These are phyloP conservation scores for Andrena cerasifolii DNA, from an alignment of 1,140 invertebrate species.

Conservation along the genomic window DNA sequence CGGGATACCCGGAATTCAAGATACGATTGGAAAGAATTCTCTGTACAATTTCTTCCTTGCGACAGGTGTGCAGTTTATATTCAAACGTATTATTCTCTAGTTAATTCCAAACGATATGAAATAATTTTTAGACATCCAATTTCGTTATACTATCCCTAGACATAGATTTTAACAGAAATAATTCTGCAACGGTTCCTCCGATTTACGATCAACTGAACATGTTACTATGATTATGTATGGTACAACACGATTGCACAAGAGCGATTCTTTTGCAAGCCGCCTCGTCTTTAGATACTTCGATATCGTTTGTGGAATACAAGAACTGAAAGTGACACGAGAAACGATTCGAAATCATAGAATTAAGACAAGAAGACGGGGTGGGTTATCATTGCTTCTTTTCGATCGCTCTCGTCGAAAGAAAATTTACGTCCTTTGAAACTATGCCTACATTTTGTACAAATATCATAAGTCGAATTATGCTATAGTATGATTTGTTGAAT, in stretches of 20 bases:
- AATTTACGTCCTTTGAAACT: conserved; percentile 42
- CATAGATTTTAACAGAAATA: background rate
- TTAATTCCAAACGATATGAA: conserved; percentile 17
- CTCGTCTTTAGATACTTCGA: no score
- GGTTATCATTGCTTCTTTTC: background rate
- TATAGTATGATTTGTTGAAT: conserved; percentile 29
- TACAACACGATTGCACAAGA: conserved; percentile 8
- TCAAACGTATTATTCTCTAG: conserved; percentile 10
- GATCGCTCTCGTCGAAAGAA: conserved; percentile 18
- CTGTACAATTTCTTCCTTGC: conserved; percentile 34
- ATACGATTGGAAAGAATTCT: conserved; percentile 29
- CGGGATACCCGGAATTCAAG: conserved; percentile 3
- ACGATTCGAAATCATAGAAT: background rate
- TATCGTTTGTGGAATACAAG: no score
- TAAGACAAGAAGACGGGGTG: background rate
- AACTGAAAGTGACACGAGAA: background rate
- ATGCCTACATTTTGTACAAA: conserved; percentile 60
- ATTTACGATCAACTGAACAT: background rate
- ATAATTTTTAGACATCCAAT: conserved; percentile 25
- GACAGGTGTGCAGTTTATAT: background rate
- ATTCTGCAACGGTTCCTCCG: background rate
- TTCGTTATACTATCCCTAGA: conserved; percentile 32
- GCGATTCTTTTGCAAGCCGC: background rate
- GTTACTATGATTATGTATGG: background rate
- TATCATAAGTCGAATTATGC: conserved; percentile 47